Conservation (phyloP, 2,888 invertebrate genomes). For the Sesamia inferens region DNA sequence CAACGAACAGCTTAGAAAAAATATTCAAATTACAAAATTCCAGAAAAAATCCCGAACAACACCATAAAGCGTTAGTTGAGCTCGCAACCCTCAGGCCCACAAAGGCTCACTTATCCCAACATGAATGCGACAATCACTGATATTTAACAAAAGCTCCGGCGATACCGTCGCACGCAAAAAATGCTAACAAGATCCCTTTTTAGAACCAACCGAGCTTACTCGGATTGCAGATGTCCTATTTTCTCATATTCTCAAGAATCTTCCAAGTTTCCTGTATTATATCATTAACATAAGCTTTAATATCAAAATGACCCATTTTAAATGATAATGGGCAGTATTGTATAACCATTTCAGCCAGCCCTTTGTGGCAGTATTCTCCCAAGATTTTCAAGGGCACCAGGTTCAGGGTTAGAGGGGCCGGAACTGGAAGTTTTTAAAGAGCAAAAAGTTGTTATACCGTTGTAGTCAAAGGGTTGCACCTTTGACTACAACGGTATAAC, state of each 20-base stretch:
- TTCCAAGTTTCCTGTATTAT: slow-evolving; percentile 34
- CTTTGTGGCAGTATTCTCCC: background rate
- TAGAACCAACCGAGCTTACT: slow-evolving; percentile 54
- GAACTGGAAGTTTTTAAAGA: slow-evolving; percentile 15
- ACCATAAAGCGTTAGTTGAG: slow-evolving; percentile 3
- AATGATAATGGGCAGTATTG: slow-evolving; percentile 12
- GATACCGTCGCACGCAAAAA: slow-evolving; percentile 71
- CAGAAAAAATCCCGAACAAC: slow-evolving; percentile 6
- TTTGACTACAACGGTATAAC: background rate
- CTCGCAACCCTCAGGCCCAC: slow-evolving; percentile 55
- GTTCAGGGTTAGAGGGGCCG: background rate
- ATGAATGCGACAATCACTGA: slow-evolving; percentile 73
- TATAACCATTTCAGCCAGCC: slow-evolving; percentile 2
- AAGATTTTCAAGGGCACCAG: slow-evolving; percentile 20
- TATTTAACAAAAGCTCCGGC: slow-evolving; percentile 66
- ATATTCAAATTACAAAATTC: slow-evolving; percentile 12
- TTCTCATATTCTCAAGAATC: slow-evolving; percentile 16
- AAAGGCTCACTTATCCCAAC: slow-evolving; percentile 69
- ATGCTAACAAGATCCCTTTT: slow-evolving; percentile 57
- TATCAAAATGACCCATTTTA: slow-evolving; percentile 30
- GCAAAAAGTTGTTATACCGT: background rate
- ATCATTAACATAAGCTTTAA: slow-evolving; percentile 31
- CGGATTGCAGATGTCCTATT: slow-evolving; percentile 58
- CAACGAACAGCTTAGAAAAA: background rate
- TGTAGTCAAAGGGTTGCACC: background rate